Evolutionary conservation across 2,888 invertebrate genomes (phyloP).

Genomic region (Agrenia bidenticulata): DNA sequence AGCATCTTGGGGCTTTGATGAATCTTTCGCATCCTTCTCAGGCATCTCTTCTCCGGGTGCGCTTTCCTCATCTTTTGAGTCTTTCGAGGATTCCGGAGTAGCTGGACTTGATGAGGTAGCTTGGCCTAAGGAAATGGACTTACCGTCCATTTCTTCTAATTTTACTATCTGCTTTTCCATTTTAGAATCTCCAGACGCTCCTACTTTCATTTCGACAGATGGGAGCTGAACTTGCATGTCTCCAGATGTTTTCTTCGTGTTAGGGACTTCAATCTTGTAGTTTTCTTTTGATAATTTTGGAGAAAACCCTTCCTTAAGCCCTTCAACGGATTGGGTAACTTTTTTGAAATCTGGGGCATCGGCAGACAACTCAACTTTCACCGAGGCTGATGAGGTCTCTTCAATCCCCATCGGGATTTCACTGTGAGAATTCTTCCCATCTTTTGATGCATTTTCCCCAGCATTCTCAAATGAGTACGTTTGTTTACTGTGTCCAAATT

Average conservation of each 20-base stretch:
- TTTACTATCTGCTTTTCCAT: background rate
- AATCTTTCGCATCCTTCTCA: background rate
- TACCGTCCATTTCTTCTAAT: background rate
- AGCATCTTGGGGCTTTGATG: slow-evolving; percentile 24
- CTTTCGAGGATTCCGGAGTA: background rate
- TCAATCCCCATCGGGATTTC: slow-evolving; percentile 32
- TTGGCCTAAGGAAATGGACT: background rate
- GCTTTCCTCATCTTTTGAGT: background rate
- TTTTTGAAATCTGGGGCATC: slow-evolving; percentile 30
- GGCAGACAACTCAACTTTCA: slow-evolving; percentile 26
- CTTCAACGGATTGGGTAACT: background rate
- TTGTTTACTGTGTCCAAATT: slow-evolving; percentile 46
- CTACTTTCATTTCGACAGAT: background rate
- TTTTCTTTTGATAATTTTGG: background rate
- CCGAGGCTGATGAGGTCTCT: slow-evolving; percentile 20
- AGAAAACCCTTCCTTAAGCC: background rate
- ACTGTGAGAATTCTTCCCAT: slow-evolving; percentile 30
- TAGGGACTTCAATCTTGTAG: background rate
- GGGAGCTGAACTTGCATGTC: background rate
- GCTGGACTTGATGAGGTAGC: slow-evolving; percentile 2
- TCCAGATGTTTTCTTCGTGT: background rate
- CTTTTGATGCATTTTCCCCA: slow-evolving; percentile 30
- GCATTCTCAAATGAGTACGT: slow-evolving; percentile 44
- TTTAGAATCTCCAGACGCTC: background rate
- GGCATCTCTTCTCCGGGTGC: slow-evolving; percentile 6